A percentile compares a stretch with the other conserved stretches of the same genome.
Evolutionary conservation across 2,888 invertebrate species (phyloP).

Genomic region (Rosalia funebris): DNA sequence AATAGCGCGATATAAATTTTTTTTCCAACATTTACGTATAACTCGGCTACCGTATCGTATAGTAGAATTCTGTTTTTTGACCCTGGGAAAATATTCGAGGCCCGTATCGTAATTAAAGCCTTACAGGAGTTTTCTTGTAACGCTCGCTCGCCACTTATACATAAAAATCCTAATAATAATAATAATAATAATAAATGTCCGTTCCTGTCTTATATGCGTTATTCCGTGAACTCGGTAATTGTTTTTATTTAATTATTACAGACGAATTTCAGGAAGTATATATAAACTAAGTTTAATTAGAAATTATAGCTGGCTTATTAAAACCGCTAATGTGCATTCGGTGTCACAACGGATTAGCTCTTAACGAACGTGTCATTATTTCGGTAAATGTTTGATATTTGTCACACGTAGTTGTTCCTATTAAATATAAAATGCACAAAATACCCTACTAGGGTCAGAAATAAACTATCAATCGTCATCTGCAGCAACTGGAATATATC

Average conservation of each 20-base stretch:
- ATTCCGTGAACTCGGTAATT: conserved; percentile 20
- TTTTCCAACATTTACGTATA: conserved; percentile 17
- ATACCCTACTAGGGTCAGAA: too few relatives aligned
- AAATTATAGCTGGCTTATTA: conserved; percentile 2
- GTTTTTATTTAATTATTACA: conserved; percentile 18
- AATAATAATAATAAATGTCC: conserved; percentile 13
- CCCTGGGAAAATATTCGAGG: conserved; percentile 29
- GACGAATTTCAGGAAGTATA: conserved; percentile 16
- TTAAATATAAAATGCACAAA: too few relatives aligned
- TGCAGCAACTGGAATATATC: too few relatives aligned
- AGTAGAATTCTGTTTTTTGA: conserved; percentile 28
- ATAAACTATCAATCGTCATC: too few relatives aligned
- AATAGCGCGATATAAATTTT: conserved; percentile 13
- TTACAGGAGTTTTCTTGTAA: conserved; percentile 19
- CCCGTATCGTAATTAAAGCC: conserved; percentile 23
- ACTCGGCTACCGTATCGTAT: conserved; percentile 26
- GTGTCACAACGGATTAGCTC: not conserved
- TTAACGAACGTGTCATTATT: conserved; percentile 4
- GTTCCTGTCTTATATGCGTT: not conserved
- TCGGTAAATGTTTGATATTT: conserved; percentile 2
- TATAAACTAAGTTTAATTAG: conserved; percentile 12
- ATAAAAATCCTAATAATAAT: conserved; percentile 11
- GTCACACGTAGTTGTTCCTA: too few relatives aligned
- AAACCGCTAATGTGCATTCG: conserved; percentile 2
- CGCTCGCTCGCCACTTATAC: not conserved